Conservation (phyloP, 2,797 vertebrate genomes). For the Antrozous pallidus region DNA sequence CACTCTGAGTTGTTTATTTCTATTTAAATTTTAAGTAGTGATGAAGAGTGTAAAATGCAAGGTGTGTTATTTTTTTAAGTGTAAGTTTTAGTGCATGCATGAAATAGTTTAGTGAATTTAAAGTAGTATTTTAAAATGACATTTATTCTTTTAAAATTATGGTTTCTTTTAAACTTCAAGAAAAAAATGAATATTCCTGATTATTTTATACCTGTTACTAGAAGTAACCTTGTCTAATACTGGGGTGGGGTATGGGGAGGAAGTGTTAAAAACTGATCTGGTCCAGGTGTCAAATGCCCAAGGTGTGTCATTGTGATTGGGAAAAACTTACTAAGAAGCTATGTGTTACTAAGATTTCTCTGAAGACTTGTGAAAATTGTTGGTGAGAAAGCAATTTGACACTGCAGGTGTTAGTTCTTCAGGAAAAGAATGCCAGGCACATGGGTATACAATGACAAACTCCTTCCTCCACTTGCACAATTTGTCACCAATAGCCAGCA, state of each 20-base stretch:
- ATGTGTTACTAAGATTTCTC: slow-evolving; percentile 2
- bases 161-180: slow-evolving; percentile 35
- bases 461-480: not conserved
- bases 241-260: accelerated
- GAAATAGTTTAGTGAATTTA: slow-evolving; percentile 6
- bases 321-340: not conserved
- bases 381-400: not conserved
- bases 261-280: not conserved
- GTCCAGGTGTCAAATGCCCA: not conserved
- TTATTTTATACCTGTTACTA: not conserved
- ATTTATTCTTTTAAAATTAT: not conserved
- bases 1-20: not conserved
- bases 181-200: not conserved
- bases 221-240: not conserved
- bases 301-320: not conserved
- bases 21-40: slow-evolving; percentile 21
- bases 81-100: not conserved
- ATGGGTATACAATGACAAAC: not conserved
- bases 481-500: not conserved
- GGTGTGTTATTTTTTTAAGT: slow-evolving; percentile 2
- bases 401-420: not conserved
- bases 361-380: slow-evolving; percentile 28
- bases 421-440: not conserved
- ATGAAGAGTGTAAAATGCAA: not conserved
- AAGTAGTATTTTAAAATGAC: slow-evolving; percentile 11